These are phyloP conservation scores for Conopomorpha cramerella DNA, from an alignment of 1,140 invertebrate genomes.

Conservation along the genomic window DNA sequence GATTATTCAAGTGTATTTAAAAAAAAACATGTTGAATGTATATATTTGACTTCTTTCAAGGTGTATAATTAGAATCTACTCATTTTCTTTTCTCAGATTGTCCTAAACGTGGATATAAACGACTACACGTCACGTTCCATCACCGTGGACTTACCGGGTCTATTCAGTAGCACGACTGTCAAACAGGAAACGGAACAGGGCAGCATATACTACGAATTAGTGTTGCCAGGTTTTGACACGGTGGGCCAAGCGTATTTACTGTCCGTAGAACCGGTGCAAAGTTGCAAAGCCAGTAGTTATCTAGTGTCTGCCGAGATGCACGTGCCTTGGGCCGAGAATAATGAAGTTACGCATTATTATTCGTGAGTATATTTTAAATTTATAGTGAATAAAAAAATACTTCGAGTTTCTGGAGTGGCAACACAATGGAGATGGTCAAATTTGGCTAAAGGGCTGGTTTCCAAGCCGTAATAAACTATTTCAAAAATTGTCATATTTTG, in stretches of 20 bases:
- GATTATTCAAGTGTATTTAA: too few relatives aligned
- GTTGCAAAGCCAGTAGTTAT: conserved; percentile 42
- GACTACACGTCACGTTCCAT: conserved; percentile 60
- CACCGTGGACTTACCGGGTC: conserved; percentile 54
- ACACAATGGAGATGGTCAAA: too few relatives aligned
- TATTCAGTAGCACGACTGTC: conserved; percentile 35
- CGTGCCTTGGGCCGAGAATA: conserved; percentile 67
- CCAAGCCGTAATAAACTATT: too few relatives aligned
- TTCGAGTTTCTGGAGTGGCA: too few relatives aligned
- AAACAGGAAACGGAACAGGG: conserved; percentile 54
- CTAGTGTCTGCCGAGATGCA: conserved; percentile 65
- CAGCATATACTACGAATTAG: conserved; percentile 64
- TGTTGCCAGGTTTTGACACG: conserved; percentile 59
- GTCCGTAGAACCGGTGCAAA: conserved; percentile 58
- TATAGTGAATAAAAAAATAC: conserved; percentile 3
- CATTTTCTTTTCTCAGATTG: conserved; percentile 52
- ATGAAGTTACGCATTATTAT: conserved; percentile 64
- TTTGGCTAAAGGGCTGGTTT: too few relatives aligned
- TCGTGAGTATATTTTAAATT: conserved; percentile 51
- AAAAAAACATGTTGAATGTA: too few relatives aligned
- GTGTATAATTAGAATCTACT: too few relatives aligned
- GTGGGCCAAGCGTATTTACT: conserved; percentile 66
- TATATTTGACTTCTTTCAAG: too few relatives aligned
- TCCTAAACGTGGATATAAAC: conserved; percentile 69
- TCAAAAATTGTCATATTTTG: too few relatives aligned